Base-by-base conservation (phyloP, 2,888 invertebrate genomes). In the Heliconius erato region DNA sequence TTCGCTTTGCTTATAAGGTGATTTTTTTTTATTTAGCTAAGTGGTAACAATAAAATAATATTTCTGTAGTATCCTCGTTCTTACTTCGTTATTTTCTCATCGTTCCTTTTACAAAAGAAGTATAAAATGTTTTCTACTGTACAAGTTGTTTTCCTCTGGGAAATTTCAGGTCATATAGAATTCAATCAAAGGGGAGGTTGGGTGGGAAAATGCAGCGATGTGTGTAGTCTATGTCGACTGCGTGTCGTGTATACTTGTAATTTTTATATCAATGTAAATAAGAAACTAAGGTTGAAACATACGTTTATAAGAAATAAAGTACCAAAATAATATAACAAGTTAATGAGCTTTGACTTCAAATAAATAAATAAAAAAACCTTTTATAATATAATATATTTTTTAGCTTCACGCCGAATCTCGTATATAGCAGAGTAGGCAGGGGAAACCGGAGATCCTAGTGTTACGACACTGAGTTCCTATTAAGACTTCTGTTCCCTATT, bases 111-210 rank as follows among this genome's bases (percentile, higher is more conserved):
- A 6, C 28, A 26, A 35, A 67, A n/a, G 28, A 32, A 67, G 3
- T 44, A 40, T 11, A 76, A 12, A 32, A 76, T 28, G 11, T 40
- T 19, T 68, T 67, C 12, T 40, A 68, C 44, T 63, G 65, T 72
- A 63, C 14, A 49, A 67, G n/a, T 68, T 49, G 28, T 16, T 79
- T 74, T 76, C 79, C 79, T 23, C 49, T 69, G 76, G 82, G 82
- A 83, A 84, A 80, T 83, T 76, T 65, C 69, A 28, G 78, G n/a
- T 81, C 26, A 80, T 79, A 59, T 76, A 71, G 40, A 79, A 84
- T 81, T 82, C 82, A 81, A 76, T 81, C 74, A 72, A 74, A 63
- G 49, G 79, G 32, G 28, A 49, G 68, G 23, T 67, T 63, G 28
- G 54, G 78, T 78, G 69, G 72, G n/a, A 74, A 32, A 68, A 26